phyloP scores from a whole-genome alignment of 2,888 invertebrate species.

The Platycnemis pennipes region DNA sequence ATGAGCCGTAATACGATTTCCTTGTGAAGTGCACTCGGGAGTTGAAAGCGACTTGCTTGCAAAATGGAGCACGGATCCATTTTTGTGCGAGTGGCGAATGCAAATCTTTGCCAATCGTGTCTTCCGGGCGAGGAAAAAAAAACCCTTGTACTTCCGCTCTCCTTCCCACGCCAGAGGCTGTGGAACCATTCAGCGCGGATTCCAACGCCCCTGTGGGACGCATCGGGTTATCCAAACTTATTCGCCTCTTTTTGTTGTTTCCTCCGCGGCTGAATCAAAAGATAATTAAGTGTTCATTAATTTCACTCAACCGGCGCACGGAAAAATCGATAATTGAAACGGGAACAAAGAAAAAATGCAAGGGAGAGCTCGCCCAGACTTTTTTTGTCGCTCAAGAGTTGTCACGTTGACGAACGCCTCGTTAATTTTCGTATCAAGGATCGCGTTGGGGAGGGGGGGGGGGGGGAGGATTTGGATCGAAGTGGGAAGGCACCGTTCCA shows the following conservation, averaged over 20 bases:
- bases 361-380: no score
- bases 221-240: background rate
- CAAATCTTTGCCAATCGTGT: no score
- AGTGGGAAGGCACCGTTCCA: background rate
- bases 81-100: background rate
- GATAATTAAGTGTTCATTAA: conserved; percentile 45
- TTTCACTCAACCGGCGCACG: conserved; percentile 38
- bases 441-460: background rate
- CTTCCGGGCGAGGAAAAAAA: background rate
- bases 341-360: no score
- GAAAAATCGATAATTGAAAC: conserved; percentile 37
- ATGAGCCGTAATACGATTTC: background rate
- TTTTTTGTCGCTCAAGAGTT: background rate
- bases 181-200: background rate
- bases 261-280: conserved; percentile 17
- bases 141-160: background rate
- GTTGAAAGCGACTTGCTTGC: background rate
- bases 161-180: background rate
- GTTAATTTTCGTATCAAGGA: conserved; percentile 28
- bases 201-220: background rate
- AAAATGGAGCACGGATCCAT: background rate
- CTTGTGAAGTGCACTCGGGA: background rate
- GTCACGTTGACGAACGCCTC: conserved; percentile 27
- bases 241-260: background rate
- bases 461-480: background rate